phyloP scores from a whole-genome alignment of 2,888 invertebrate genomes.

The Parapristionchus giblindavisi region DNA sequence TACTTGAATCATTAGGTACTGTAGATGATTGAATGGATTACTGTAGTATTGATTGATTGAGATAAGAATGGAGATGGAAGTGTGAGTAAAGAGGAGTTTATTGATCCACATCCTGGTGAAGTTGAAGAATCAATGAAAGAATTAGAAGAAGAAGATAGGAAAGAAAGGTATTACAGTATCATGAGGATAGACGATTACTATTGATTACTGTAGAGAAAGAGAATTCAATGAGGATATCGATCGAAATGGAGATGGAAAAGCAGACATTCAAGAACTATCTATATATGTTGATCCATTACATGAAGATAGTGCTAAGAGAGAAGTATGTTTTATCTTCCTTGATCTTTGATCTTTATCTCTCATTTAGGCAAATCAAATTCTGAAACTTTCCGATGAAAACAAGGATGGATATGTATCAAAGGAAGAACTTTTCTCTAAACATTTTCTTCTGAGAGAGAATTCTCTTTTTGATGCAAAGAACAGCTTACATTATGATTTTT shows the following conservation, averaged over 20 bases:
- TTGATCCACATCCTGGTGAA: slow-evolving; percentile 24
- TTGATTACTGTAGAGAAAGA: not conserved
- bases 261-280: slow-evolving; percentile 9
- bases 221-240: slow-evolving; percentile 35
- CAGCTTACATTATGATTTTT: slow-evolving; percentile 36
- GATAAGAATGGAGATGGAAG: slow-evolving; percentile 19
- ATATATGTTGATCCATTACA: slow-evolving; percentile 8
- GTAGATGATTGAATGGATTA: not conserved
- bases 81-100: slow-evolving; percentile 23
- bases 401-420: slow-evolving; percentile 26
- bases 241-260: slow-evolving; percentile 26
- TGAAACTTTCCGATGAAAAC: not conserved
- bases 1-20: slow-evolving; percentile 10
- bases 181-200: too few relatives aligned
- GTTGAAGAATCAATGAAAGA: slow-evolving; percentile 30
- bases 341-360: not conserved
- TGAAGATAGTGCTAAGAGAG: slow-evolving; percentile 28
- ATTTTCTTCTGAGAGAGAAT: slow-evolving; percentile 31
- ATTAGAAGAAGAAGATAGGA: slow-evolving; percentile 30
- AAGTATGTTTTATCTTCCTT: not conserved
- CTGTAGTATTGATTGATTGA: not conserved
- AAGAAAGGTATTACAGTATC: not conserved
- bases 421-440: slow-evolving; percentile 27
- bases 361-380: slow-evolving; percentile 1
- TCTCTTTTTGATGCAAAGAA: slow-evolving; percentile 15